phyloP scores from a whole-genome alignment of 2,113 vertebrate species.

The Chrysemys picta region DNA sequence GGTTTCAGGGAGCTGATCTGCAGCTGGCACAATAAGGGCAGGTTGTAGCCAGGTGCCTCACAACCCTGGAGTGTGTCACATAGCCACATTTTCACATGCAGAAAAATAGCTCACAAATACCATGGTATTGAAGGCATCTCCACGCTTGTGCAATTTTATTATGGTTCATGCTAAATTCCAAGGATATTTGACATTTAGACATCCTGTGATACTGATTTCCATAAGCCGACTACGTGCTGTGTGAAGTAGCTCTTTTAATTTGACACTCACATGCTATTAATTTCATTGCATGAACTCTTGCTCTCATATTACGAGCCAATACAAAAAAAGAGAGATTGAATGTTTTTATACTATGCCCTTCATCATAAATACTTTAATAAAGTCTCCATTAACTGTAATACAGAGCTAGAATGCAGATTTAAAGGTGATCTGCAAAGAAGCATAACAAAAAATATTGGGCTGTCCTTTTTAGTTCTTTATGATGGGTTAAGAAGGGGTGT shows the following conservation, averaged over 20 bases:
- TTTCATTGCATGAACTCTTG: conserved; percentile 13
- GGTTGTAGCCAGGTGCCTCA: background rate
- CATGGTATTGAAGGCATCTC: background rate
- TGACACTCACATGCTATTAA: background rate
- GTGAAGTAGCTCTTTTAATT: conserved; percentile 33
- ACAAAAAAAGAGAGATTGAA: conserved; percentile 18
- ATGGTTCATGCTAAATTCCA: background rate
- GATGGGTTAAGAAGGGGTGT: background rate
- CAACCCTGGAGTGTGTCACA: background rate
- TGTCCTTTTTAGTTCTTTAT: background rate
- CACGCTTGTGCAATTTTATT: background rate
- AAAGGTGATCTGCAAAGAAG: background rate
- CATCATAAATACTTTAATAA: conserved; percentile 52
- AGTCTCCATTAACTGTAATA: conserved; percentile 28
- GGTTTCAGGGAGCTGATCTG: background rate
- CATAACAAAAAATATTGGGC: background rate
- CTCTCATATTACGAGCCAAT: background rate
- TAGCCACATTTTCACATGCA: background rate
- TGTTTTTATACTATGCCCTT: conserved; percentile 32
- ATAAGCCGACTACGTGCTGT: background rate
- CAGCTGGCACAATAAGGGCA: background rate
- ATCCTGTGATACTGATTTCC: background rate
- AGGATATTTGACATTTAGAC: background rate
- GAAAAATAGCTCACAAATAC: background rate
- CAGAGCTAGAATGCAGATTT: conserved; percentile 25